Evolutionary conservation across 2,888 invertebrate species (phyloP).

Genomic region (Hyposoter didymator): DNA sequence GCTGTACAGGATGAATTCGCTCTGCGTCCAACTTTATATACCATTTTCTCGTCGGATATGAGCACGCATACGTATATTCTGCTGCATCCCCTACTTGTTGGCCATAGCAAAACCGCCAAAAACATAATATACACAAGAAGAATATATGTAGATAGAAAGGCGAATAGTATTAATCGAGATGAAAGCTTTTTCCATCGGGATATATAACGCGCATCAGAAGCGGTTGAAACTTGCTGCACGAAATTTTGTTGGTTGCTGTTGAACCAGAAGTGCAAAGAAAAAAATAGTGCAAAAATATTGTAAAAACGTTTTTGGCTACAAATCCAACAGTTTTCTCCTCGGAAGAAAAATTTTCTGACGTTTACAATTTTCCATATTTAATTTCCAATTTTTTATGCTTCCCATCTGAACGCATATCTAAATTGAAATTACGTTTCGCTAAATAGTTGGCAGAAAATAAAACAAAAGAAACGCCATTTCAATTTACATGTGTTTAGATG

Average conservation of each 20-base stretch:
- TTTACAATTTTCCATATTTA: too few relatives aligned
- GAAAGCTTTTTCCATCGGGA: conserved; percentile 61
- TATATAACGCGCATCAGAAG: conserved; percentile 34
- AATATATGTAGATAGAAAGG: not conserved
- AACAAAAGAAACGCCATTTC: too few relatives aligned
- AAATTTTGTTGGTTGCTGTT: conserved; percentile 32
- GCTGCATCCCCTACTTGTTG: conserved; percentile 28
- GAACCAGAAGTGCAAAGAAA: not conserved
- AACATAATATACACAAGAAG: conserved; percentile 33
- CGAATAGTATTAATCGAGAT: conserved; percentile 62
- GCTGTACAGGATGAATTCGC: conserved; percentile 24
- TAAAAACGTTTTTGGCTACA: too few relatives aligned
- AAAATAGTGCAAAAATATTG: not conserved
- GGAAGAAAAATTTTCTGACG: too few relatives aligned
- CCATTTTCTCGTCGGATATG: conserved; percentile 15
- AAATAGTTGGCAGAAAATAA: too few relatives aligned
- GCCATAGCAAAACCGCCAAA: conserved; percentile 46
- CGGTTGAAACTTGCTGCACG: conserved; percentile 24
- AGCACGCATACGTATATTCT: not conserved
- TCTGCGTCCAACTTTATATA: conserved; percentile 38
- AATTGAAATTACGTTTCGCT: too few relatives aligned
- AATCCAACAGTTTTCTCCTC: too few relatives aligned
- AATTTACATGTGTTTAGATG: too few relatives aligned
- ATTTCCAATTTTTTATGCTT: too few relatives aligned
- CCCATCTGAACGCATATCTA: too few relatives aligned